Evolutionary conservation across 2,888 invertebrate species (phyloP), one percentile per base, ranked within the genome.

Genomic region (Eulithis prunata): DNA sequence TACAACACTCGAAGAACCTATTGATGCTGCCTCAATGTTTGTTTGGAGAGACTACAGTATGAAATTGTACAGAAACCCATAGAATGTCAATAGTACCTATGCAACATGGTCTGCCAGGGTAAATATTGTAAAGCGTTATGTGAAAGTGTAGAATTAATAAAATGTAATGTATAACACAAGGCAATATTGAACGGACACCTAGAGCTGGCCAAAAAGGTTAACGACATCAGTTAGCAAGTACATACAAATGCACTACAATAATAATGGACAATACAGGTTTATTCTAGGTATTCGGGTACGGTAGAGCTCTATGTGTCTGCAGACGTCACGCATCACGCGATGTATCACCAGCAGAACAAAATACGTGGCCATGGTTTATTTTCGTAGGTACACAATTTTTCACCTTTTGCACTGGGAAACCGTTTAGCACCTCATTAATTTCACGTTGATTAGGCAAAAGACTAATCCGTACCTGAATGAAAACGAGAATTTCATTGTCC

Each of bases 401-500:
- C 14, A 10, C 47, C 21, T 13, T 47, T 47, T 47, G 47, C 47
- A 47, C 13, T 47, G 7, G 14, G 21, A 21, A 47, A 47, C 10
- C 14, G 21, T 47, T 47, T 46, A 13, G 13, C 13, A 5, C 6
- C 46, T 13, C 46, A 21, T 47, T 47, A 4, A n/a, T 53, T 36
- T 54, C 10, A 41, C 14, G 38, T 13, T 54, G 41, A 10, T 54
- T 14, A 41, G 38, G 12, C 43, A 14, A 21, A 12, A 55, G 32
- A 41, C 28, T 51, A 53, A 58, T 59, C 36, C 32, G 14, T n/a
- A 66, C 59, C 52, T 58, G 62, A 66, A 66, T 62, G 59, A 56
- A 65, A 47, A 38, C 45, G 43, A 46, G 12, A 45, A 54, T 59
- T 49, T 41, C 8, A 47, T 49, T 57, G 57, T 56, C 55, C 66